Conservation (phyloP, 64 coral and sea anemone species). For the Montipora efflorescens region DNA sequence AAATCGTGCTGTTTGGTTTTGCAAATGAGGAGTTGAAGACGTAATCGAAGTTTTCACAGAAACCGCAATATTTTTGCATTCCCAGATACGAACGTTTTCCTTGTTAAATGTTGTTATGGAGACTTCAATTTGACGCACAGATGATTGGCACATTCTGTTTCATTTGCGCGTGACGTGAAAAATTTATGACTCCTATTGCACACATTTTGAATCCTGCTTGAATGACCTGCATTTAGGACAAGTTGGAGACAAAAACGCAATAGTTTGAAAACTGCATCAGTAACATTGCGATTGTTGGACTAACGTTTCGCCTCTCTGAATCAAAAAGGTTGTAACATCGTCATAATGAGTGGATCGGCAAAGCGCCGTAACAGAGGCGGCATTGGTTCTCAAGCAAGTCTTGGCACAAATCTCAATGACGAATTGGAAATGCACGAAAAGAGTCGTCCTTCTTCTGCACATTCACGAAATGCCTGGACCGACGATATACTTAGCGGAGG, state of each 20-base stretch:
- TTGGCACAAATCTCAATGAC: constrained; percentile 88
- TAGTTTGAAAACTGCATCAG: constrained; percentile 3
- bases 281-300: neutral
- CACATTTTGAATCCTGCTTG: neutral
- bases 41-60: neutral
- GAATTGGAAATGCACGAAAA: constrained; percentile 89
- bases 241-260: neutral
- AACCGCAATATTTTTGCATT: constrained; percentile 2
- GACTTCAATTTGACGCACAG: constrained; percentile 18
- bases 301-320: neutral
- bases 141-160: constrained; percentile 24
- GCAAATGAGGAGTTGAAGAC: neutral
- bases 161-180: constrained; percentile 44
- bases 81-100: neutral
- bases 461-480: constrained; percentile 95
- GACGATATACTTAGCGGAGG: constrained; percentile 83
- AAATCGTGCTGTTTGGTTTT: neutral
- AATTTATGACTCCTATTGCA: neutral
- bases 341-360: constrained; percentile 80
- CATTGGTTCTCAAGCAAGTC: constrained; percentile 91
- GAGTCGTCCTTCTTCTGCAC: constrained; percentile 81
- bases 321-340: constrained; percentile 36
- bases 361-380: constrained; percentile 74
- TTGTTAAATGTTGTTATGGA: constrained; percentile 12
- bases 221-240: constrained; percentile 26